Conservation (phyloP, 1,140 invertebrate genomes). For the Drosophila auraria region DNA sequence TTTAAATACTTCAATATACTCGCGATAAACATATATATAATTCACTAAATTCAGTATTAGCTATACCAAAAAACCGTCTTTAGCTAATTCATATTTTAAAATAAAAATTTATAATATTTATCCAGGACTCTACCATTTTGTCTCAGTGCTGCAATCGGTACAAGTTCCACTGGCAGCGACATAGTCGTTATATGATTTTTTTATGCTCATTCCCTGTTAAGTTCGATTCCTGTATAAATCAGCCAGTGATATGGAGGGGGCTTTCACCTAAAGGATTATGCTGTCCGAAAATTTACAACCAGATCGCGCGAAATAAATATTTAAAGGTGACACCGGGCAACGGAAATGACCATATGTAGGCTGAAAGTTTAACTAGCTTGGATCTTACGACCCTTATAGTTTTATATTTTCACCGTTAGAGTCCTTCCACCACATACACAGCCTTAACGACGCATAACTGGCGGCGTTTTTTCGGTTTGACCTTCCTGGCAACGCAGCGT, state of each 20-base stretch:
- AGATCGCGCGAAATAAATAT: slow-evolving; percentile 15
- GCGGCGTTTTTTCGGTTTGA: slow-evolving; percentile 61
- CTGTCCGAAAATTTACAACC: slow-evolving; percentile 12
- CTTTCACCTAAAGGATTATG: slow-evolving; percentile 29
- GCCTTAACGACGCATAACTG: slow-evolving; percentile 43
- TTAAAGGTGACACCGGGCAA: not conserved
- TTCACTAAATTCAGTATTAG: too few species aligned
- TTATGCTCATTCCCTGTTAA: slow-evolving; percentile 9
- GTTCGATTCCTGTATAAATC: slow-evolving; percentile 29
- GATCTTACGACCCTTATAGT: slow-evolving; percentile 4
- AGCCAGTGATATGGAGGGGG: slow-evolving; percentile 8
- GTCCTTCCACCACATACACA: not conserved
- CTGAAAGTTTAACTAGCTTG: slow-evolving; percentile 23
- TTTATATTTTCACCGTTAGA: slow-evolving; percentile 10
- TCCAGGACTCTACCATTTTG: not conserved
- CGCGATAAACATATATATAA: too few species aligned
- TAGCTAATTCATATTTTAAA: too few species aligned
- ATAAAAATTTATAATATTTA: too few species aligned
- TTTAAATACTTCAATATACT: too few species aligned
- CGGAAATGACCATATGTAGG: not conserved
- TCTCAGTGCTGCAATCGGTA: not conserved
- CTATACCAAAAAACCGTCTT: too few species aligned
- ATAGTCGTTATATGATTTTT: slow-evolving; percentile 13
- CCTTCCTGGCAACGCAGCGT: slow-evolving; percentile 61
- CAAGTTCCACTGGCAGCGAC: not conserved